These are phyloP conservation scores for sheep (Ovis aries) DNA, from an alignment of 2,113 vertebrate species.

Conservation along the genomic window ARS-UI_Ramb_v3.0 NC_056064.1:54857001-54857500, in stretches of 20 bases:
- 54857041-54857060: slow-evolving; percentile 38
- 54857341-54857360: slow-evolving; percentile 20
- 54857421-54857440: slow-evolving; percentile 4
- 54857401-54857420: slow-evolving; percentile 36
- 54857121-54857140: slow-evolving; percentile 56
- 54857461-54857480: background rate
- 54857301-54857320: background rate
- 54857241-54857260: background rate
- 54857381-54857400: slow-evolving; percentile 58
- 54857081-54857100: slow-evolving; percentile 71
- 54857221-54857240: background rate
- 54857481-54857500: background rate
- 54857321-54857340: background rate
- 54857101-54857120: slow-evolving; percentile 64
- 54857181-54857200: slow-evolving; percentile 57
- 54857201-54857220: background rate
- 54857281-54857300: background rate
- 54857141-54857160: slow-evolving; percentile 65
- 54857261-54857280: background rate
- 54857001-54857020: background rate
- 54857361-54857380: slow-evolving; percentile 37
- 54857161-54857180: slow-evolving; percentile 63
- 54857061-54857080: slow-evolving; percentile 35
- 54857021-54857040: background rate
- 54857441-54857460: background rate